Base-by-base conservation (phyloP, 2,797 vertebrate genomes). In the Halcyon chelicuti region DNA sequence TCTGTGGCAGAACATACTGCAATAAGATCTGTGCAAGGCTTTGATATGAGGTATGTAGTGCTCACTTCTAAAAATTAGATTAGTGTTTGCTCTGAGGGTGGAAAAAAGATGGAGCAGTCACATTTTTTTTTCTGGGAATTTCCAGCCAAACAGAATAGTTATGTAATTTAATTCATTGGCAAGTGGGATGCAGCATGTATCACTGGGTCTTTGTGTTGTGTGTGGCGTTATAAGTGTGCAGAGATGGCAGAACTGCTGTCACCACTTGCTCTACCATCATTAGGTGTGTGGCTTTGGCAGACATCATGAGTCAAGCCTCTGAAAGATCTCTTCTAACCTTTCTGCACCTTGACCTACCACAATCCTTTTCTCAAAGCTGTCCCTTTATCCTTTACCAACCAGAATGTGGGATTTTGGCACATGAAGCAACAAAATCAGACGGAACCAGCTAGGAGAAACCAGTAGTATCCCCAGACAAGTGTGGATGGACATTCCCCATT, bases 201-300 rank as follows among this genome's bases (percentile, higher is more conserved):
- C 28, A 8, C 22, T 60, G 31, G 19, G 25, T n/a, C 17, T 3
- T 42, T 52, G 39, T 52, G 23, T 2, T 35, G 18, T 9, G 29
- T 29, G 29, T 5, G 7, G 65, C 39, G 29, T 31, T 57, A 47
- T 1, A 14, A 12, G 1, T 7, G 33, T 12, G 4, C 3, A 5
- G 52, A 60, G 10, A 8, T 35, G 47, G 18, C 31, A 86, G 68
- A 37, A 40, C 9, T 26, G 17, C 68, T 88, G 68, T 63, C 47
- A 49, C 28, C 31, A 74, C 2, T 0, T 62, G 17, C 18, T 57
- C 58, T 84, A 3, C 49, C 25, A 23, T 19, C 35, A n/a, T 20
- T 35, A 44, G 14, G 18, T 17, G 9, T 40, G 19, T 5, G 3
- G 14, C 47, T 84, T 67, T 3, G 1, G 2, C 52, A 63, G 23